phyloP scores from a whole-genome alignment of 2,797 vertebrate species.

The Bradypus variegatus region DNA sequence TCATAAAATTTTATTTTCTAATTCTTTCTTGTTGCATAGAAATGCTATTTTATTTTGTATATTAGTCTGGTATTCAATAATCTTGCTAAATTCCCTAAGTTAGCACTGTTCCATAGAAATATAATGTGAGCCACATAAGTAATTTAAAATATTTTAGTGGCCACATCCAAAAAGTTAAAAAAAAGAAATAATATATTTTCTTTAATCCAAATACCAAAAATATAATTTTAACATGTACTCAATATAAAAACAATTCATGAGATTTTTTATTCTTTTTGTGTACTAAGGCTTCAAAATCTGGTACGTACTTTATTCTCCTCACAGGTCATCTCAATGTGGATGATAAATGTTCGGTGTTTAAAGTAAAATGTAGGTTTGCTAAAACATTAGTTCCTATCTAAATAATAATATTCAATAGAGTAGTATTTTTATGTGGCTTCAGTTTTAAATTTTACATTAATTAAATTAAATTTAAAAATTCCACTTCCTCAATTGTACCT shows the following conservation, averaged over 20 bases:
- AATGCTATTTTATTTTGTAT: background rate
- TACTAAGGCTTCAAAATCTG: background rate
- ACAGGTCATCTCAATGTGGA: background rate
- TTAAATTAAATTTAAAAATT: conserved; percentile 20
- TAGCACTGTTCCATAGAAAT: background rate
- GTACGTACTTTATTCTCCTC: background rate
- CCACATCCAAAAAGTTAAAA: background rate
- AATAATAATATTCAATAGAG: background rate
- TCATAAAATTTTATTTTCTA: conserved; percentile 1
- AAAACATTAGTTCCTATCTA: background rate
- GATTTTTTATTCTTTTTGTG: background rate
- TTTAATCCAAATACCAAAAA: background rate
- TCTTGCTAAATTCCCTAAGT: background rate
- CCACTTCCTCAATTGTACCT: background rate
- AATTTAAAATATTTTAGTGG: background rate
- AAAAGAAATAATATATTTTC: background rate
- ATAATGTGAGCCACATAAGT: background rate
- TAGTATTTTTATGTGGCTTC: background rate
- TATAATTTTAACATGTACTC: background rate
- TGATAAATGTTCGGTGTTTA: background rate
- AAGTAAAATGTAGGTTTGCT: background rate
- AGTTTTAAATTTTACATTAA: conserved; percentile 9
- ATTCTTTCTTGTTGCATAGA: background rate
- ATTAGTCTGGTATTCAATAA: background rate
- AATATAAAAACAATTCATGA: background rate